Evolutionary conservation across 2,113 vertebrate genomes (phyloP), one percentile per base, ranked within the genome.

Genomic region (Erythrocebus patas): DNA sequence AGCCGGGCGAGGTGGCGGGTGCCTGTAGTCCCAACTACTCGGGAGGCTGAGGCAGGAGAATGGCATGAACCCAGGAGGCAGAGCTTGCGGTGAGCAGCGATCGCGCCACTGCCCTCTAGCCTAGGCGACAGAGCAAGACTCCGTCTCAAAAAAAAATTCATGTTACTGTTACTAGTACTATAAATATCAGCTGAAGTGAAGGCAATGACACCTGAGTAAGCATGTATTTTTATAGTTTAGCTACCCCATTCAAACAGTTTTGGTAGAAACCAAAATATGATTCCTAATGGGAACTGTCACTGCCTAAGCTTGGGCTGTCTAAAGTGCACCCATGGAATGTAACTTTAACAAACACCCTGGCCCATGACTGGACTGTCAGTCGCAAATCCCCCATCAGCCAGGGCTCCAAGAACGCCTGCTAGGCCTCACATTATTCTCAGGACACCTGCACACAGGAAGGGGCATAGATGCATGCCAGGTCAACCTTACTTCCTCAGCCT

Each of bases 51-150:
- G 18, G 52, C 52, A 55, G 52, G 52, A 55, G 18, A 55, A 55
- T 20, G 6, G 52, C 6, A 0, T 55, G 52, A 55, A 55, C 6
- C 52, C 6, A 7, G 52, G 18, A 20, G 2, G 52, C 2, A 0
- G 52, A 55, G 52, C 52, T 55, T 20, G 52, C 18, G 18, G 18
- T 55, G 6, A 55, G 52, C 52, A 6, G 52, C 18, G 18, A 55
- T 20, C 5, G 18, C 6, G 5, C 52, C 52, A 55, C 16, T 55
- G 18, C 52, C 18, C 52, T 55, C 52, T 55, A 55, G 52, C 52
- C 52, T 55, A 18, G 52, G 52, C 52, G 6, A 55, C 18, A 55
- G 52, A 55, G 52, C 52, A 20, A 55, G 52, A 55, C 18, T 20
- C 52, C 18, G 6, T 55, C 52, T 7, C 52, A 55, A 55, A 55